Evolutionary conservation across 2,113 vertebrate genomes (phyloP), one percentile per base, ranked within the genome.

Genomic region (Ibidorhyncha struthersii): DNA sequence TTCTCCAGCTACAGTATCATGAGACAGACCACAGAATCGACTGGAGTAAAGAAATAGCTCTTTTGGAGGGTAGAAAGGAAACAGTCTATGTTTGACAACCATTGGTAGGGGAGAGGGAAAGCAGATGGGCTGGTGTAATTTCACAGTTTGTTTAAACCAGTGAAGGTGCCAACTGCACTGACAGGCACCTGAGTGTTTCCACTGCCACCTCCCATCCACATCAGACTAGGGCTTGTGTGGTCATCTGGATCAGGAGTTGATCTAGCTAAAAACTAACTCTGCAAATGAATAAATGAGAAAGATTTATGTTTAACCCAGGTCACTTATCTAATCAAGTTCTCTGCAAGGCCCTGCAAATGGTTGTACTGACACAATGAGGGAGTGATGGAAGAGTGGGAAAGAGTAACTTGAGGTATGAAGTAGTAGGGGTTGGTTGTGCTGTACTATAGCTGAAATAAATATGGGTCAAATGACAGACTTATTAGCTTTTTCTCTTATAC

Each of bases 281-380:
- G 82, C 84, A 73, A 95, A 95, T 93, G 63, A 90, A 36, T 95
- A 71, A 58, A 69, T 58, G 32, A 56, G 73, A 72, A 94, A 79
- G 49, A 86, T 90, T 90, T 81, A 73, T 89, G 34, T 92, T 97
- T 97, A 96, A 96, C 66, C 11, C 6, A 5, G 49, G 58, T 90
- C 71, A 92, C 40, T 90, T 81, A 89, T 36, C 74, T 93, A 92
- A 85, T 90, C 36, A 77, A 53, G 49, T 56, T 92, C 79, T 73
- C 53, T 83, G 66, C 43, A 93, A 95, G 88, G 36, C 10, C 27
- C 62, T 86, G 49, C 30, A 89, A 89, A 86, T 56, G 30, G 66
- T 45, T 83, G 34, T 58, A 45, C 53, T 77, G 53, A 73, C 67
- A 97, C 56, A 67, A 70, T 14, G 53, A 86, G 16, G 43, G 74